phyloP scores from a whole-genome alignment of 1,140 invertebrate genomes.

The Metopolophium dirhodum region DNA sequence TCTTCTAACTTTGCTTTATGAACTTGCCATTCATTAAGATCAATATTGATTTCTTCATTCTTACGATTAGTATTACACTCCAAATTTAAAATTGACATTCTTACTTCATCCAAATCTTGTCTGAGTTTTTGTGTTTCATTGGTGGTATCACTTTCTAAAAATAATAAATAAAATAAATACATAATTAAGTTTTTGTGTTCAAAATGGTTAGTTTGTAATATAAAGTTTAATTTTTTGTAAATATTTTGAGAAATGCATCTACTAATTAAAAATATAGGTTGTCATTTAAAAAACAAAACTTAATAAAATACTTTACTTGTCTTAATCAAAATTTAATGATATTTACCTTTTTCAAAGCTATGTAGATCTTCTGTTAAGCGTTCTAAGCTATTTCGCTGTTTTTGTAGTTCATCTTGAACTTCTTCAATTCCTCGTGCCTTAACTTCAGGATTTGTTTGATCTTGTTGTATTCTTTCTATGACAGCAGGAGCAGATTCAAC shows the following conservation, averaged over 20 bases:
- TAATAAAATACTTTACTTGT: not conserved
- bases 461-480: constrained; percentile 50
- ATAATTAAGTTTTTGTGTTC: not conserved
- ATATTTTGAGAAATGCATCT: not conserved
- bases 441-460: constrained; percentile 36
- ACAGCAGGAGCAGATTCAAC: constrained; percentile 58
- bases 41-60: constrained; percentile 74
- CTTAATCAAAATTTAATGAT: not conserved
- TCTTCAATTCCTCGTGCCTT: constrained; percentile 46
- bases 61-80: constrained; percentile 46
- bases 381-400: constrained; percentile 41
- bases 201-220: not conserved
- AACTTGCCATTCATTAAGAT: constrained; percentile 71
- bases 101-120: constrained; percentile 52
- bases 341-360: constrained; percentile 50
- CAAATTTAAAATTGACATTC: constrained; percentile 46
- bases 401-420: constrained; percentile 53
- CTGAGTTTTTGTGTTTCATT: constrained; percentile 47
- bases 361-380: constrained; percentile 38
- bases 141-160: constrained; percentile 48
- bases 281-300: not conserved
- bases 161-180: not conserved
- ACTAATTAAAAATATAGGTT: not conserved
- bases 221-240: not conserved
- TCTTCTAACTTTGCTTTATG: constrained; percentile 80